Percentiles rank a stretch among this genome's conserved stretches.
phyloP scores from a whole-genome alignment of 2,113 vertebrate genomes.

The Apeltes quadracus region DNA sequence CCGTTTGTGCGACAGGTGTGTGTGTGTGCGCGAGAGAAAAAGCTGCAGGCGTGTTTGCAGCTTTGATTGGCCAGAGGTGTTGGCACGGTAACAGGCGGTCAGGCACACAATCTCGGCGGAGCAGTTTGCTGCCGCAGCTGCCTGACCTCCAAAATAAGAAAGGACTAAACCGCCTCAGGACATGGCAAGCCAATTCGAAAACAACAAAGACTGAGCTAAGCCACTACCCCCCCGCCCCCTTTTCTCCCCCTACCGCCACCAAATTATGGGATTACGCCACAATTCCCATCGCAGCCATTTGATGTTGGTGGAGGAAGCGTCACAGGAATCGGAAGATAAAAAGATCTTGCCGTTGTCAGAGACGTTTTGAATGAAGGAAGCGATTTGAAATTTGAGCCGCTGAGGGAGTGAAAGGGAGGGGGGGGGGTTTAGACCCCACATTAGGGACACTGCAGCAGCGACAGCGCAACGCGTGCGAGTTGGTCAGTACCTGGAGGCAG shows the following conservation, averaged over 20 bases:
- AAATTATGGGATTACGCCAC: constrained; percentile 60
- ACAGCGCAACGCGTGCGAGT: constrained; percentile 6
- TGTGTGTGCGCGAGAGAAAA: constrained; percentile 12
- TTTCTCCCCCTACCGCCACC: constrained; percentile 3
- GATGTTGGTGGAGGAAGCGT: constrained; percentile 17
- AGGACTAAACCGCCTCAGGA: constrained; percentile 63
- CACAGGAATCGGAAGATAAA: background rate
- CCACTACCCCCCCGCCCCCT: constrained; percentile 13
- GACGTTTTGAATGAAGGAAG: constrained; percentile 5
- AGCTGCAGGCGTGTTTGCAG: constrained; percentile 43
- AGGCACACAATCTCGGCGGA: constrained; percentile 58
- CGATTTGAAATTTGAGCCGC: constrained; percentile 36
- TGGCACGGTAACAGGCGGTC: constrained; percentile 64
- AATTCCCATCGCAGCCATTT: constrained; percentile 36
- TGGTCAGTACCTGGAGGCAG: constrained; percentile 83
- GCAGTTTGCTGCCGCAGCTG: constrained; percentile 58
- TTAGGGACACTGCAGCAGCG: constrained; percentile 21
- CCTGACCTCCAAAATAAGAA: constrained; percentile 67
- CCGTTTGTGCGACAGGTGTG: constrained; percentile 26
- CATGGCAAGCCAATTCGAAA: constrained; percentile 60
- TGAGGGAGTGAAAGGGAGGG: background rate
- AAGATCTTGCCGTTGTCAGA: constrained; percentile 36
- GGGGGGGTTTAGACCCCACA: constrained; percentile 25
- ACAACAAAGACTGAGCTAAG: constrained; percentile 55
- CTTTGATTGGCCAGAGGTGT: constrained; percentile 67